Percentiles rank a stretch among this genome's conserved stretches.
phyloP scores from a whole-genome alignment of 2,797 vertebrate genomes.

The Hemitrygon akajei region DNA sequence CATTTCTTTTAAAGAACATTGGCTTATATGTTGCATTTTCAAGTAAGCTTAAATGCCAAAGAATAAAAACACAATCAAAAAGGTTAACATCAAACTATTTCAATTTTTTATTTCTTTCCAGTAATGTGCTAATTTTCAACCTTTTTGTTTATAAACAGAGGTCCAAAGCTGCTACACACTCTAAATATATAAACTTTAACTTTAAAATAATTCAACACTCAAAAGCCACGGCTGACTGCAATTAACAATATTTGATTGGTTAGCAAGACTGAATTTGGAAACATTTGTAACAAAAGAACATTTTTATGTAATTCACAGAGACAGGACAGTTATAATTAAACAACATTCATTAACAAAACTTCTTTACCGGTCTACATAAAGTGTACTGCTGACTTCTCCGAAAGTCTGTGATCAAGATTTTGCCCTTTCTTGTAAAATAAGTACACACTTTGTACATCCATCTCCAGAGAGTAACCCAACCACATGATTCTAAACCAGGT shows the following conservation, averaged over 20 bases:
- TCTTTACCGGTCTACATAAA: not conserved
- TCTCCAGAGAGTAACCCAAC: not conserved
- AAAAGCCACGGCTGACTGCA: slow-evolving; percentile 20
- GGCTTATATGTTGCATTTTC: not conserved
- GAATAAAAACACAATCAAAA: slow-evolving; percentile 18
- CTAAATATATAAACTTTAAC: slow-evolving; percentile 27
- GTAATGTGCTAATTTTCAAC: slow-evolving; percentile 27
- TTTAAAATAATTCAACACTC: slow-evolving; percentile 34
- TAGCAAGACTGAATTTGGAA: slow-evolving; percentile 27
- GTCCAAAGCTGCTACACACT: slow-evolving; percentile 15
- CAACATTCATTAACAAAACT: slow-evolving; percentile 20
- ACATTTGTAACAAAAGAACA: slow-evolving; percentile 29
- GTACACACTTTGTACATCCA: not conserved
- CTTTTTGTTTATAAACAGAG: slow-evolving; percentile 23
- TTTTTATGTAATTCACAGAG: slow-evolving; percentile 29
- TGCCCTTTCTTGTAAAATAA: not conserved
- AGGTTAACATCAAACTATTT: slow-evolving; percentile 35
- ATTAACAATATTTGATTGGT: slow-evolving; percentile 21
- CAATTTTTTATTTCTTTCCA: slow-evolving; percentile 33
- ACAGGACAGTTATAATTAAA: slow-evolving; percentile 33
- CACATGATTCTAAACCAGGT: slow-evolving; percentile 1
- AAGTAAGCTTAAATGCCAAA: not conserved
- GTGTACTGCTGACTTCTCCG: slow-evolving; percentile 10
- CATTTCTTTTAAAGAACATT: not conserved
- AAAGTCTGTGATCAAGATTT: not conserved